Base-by-base conservation (phyloP, 2,797 vertebrate genomes). In the Lycodopsis pacificus region DNA sequence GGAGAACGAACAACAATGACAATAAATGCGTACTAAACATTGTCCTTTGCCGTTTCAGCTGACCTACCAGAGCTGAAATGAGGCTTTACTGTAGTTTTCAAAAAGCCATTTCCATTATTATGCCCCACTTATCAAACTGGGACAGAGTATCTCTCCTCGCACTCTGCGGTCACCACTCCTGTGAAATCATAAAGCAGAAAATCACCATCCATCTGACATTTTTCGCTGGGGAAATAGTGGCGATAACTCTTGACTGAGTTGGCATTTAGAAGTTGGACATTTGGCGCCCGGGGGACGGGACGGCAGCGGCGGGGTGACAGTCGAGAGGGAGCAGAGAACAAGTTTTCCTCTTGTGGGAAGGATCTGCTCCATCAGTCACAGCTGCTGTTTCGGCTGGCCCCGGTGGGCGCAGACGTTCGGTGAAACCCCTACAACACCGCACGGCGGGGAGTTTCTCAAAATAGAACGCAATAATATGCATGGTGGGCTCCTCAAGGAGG, bases 381-480 rank as follows among this genome's bases (percentile, higher is more conserved):
- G 89, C 87, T 87, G 85, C 84, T 59, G 73, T 15, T 56, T 77
- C 51, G 87, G 67, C 80, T 57, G 74, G 88, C 87, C 78, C 86
- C 80, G 80, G 79, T 86, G 86, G 87, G 90, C 83, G 86, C 89
- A 78, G 89, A 88, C 86, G 54, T 69, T 86, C 51, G 85, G 83
- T 76, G 88, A 90, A 87, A 86, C 81, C 84, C 83, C 82, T 51
- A 74, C 86, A 74, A 71, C 71, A 13, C 65, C 14, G 51, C 85
- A n/a, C 80, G 51, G 81, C 53, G 20, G 92, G 94, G 76, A 86
- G 89, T 63, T 81, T 86, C 91, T 88, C 83, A 83, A 92, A 95
- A 94, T 92, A 94, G 93, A 91, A 93, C 88, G 91, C 93, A 93
- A 92, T 94, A 91, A 93, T 90, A 94, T 83, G 91, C 93, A 93